Percentiles rank a stretch among this genome's conserved stretches.
These are phyloP conservation scores for Acleris laterana DNA, from an alignment of 2,888 invertebrate genomes.

Conservation along the genomic window DNA sequence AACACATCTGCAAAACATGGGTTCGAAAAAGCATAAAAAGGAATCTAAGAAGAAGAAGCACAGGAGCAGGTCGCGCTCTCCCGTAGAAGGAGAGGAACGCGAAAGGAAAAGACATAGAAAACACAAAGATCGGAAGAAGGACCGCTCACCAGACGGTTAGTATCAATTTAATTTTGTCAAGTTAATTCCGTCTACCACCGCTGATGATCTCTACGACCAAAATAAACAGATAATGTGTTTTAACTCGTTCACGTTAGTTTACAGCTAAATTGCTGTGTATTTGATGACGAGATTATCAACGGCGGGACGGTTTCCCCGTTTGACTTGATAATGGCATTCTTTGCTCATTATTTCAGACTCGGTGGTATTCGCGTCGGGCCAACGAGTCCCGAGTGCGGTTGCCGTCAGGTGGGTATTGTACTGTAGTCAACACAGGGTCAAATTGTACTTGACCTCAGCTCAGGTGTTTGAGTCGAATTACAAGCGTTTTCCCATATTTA, in stretches of 20 bases:
- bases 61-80: constrained; percentile 83
- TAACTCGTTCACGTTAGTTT: neutral
- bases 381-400: constrained; percentile 63
- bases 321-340: constrained; percentile 81
- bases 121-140: constrained; percentile 82
- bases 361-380: constrained; percentile 72
- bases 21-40: constrained; percentile 89
- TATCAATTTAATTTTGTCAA: constrained; percentile 47
- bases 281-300: constrained; percentile 53
- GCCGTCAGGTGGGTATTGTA: constrained; percentile 67
- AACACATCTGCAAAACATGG: constrained; percentile 74
- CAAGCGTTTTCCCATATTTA: neutral
- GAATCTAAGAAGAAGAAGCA: constrained; percentile 88
- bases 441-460: neutral
- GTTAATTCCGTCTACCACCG: constrained; percentile 52
- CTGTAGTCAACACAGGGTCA: constrained; percentile 14
- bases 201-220: constrained; percentile 56
- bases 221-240: neutral
- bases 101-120: constrained; percentile 80
- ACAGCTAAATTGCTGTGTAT: neutral
- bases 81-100: constrained; percentile 82
- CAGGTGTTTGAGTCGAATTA: too few species aligned
- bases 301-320: constrained; percentile 57
- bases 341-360: constrained; percentile 83
- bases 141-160: constrained; percentile 85